A percentile compares a stretch with the other conserved stretches of the same genome.
phyloP scores from a whole-genome alignment of 2,113 vertebrate species.

The Lates calcarifer region DNA sequence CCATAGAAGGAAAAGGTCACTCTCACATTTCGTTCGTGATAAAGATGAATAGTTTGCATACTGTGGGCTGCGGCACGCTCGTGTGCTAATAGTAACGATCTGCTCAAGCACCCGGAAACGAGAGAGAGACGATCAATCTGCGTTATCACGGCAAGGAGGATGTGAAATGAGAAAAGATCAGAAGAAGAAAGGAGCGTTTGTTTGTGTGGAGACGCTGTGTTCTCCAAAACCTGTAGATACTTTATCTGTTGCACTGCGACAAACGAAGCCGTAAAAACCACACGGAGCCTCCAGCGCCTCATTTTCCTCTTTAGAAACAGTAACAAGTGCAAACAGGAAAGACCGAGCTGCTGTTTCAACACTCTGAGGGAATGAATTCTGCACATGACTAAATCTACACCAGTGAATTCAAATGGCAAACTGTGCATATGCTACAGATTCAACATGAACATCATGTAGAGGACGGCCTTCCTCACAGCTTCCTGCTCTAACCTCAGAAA shows the following conservation, averaged over 20 bases:
- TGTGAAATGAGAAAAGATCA: slow-evolving; percentile 26
- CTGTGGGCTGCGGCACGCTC: slow-evolving; percentile 4
- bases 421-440: slow-evolving; percentile 44
- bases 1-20: slow-evolving; percentile 61
- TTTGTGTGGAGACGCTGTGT: background rate
- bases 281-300: background rate
- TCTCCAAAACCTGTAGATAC: background rate
- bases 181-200: slow-evolving; percentile 8
- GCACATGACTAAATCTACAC: slow-evolving; percentile 17
- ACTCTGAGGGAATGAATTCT: slow-evolving; percentile 14
- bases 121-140: slow-evolving; percentile 50
- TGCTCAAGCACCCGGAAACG: slow-evolving; percentile 38
- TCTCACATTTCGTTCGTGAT: slow-evolving; percentile 12
- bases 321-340: background rate
- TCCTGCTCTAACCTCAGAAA: background rate
- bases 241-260: slow-evolving; percentile 37
- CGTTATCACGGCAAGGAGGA: slow-evolving; percentile 27
- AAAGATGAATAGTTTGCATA: slow-evolving; percentile 45
- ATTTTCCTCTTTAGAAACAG: background rate
- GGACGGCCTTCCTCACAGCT: background rate
- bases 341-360: background rate
- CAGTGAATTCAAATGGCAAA: slow-evolving; percentile 13
- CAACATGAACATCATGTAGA: background rate
- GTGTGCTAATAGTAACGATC: slow-evolving; percentile 40
- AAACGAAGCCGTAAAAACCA: slow-evolving; percentile 30